Evolutionary conservation across 2,888 invertebrate genomes (phyloP).

Genomic region (Ectobius pallidus): DNA sequence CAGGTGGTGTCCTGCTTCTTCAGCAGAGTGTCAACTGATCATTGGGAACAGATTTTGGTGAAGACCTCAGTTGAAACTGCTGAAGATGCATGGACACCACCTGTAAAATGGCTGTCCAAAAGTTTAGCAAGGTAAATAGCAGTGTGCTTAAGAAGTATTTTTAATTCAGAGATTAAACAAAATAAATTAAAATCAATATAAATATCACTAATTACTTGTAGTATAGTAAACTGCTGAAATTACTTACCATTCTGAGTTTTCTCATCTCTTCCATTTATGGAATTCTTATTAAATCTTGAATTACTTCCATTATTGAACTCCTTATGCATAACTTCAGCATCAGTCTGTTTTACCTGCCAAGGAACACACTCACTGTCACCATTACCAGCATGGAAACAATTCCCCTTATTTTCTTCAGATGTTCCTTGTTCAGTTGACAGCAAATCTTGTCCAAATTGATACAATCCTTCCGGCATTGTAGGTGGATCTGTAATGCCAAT

Average conservation of each 20-base stretch:
- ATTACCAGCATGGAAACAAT: background rate
- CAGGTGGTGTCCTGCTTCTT: no score
- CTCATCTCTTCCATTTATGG: background rate
- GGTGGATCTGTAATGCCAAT: conserved; percentile 25
- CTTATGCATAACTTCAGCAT: background rate
- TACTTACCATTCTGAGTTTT: conserved; percentile 8
- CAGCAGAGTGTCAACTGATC: no score
- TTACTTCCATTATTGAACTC: background rate
- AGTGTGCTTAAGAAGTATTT: no score
- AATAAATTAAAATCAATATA: no score
- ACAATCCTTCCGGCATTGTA: conserved; percentile 10
- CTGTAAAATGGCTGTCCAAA: no score
- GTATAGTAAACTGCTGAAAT: no score
- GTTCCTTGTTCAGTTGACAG: background rate
- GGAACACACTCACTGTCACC: background rate
- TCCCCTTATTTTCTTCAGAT: background rate
- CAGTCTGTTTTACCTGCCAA: background rate
- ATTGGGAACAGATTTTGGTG: no score
- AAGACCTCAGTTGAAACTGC: no score
- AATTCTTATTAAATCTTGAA: background rate
- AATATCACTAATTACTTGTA: no score
- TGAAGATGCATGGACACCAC: no score
- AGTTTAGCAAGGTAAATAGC: no score
- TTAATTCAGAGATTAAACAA: no score
- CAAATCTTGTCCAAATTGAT: conserved; percentile 6